Base-by-base conservation (phyloP, 2,888 invertebrate genomes). In the Rhamnusium bicolor region DNA sequence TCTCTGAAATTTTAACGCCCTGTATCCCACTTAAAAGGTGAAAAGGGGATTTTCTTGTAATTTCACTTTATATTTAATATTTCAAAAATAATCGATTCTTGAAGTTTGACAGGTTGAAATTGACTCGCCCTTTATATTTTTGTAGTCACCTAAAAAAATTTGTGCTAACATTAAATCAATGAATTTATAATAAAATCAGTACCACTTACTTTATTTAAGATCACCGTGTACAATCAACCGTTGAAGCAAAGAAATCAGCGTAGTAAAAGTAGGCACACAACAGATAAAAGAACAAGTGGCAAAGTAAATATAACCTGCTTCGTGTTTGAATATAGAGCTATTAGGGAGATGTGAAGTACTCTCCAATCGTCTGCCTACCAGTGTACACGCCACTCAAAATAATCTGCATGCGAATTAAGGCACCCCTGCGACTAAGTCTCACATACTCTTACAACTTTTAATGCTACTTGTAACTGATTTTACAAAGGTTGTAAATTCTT, bases 391-490 rank as follows among this genome's bases (percentile, higher is more conserved):
- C 76, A 76, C 76, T 76, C 72, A 61, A 76, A 76, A 74, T 74
- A 76, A 76, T 76, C 76, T 76, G 73, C 76, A 74, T 74, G 27
- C 70, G 72, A 74, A 74, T 76, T 76, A 76, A 76, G 69, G 69
- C 67, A 46, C 60, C 71, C 61, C 69, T 18, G 40, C 12, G 47
- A 56, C 54, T 67, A 51, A 21, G 56, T 46, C 51, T 67, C 46
- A 56, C 46, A 56, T 56, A 27, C 56, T 67, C 56, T n/a, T 67
- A 54, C 40, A 54, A 19, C 24, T 40, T 56, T 53, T 67, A 61
- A 61, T 46, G 46, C 67, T 54, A 54, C 54, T 67, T 56, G 67
- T 56, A 67, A 65, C 29, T 56, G 46, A 56, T 56, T 67, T 53
- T 56, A 40, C 54, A 54, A 40, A 27, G 29, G 67, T 1, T 32